Conservation (phyloP, 1,140 invertebrate species). For the Anoplolepis gracilipes region DNA sequence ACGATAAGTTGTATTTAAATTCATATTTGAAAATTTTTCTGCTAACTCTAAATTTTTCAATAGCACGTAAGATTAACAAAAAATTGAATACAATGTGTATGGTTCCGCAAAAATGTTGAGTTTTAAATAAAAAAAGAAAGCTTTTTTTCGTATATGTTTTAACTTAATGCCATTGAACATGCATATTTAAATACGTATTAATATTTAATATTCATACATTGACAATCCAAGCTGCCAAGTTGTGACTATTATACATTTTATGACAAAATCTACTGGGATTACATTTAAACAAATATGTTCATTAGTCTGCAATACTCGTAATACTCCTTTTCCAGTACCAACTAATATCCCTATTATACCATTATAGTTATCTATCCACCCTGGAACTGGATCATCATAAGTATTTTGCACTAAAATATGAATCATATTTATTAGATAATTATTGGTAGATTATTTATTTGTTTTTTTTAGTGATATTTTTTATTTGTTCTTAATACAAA, state of each 20-base stretch:
- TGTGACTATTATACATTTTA: constrained; percentile 92
- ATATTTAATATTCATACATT: constrained; percentile 84
- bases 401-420: constrained; percentile 88
- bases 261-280: constrained; percentile 95
- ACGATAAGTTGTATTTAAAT: too few relatives aligned
- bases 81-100: background rate
- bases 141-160: background rate
- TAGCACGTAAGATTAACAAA: background rate
- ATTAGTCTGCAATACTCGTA: constrained; percentile 91
- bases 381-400: constrained; percentile 88
- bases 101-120: constrained; percentile 81
- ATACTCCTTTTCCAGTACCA: constrained; percentile 93
- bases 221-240: constrained; percentile 90
- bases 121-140: constrained; percentile 67
- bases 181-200: background rate
- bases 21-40: too few relatives aligned
- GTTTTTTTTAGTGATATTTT: too few relatives aligned
- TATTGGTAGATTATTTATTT: too few relatives aligned
- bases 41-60: too few relatives aligned
- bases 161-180: background rate
- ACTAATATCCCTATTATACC: constrained; percentile 93
- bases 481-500: too few relatives aligned
- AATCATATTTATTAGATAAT: background rate
- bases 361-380: constrained; percentile 98
- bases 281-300: constrained; percentile 90